Evolutionary conservation across 1,140 invertebrate genomes (phyloP), one percentile per base, ranked within the genome.

Genomic region (Scaptomyza pallida): DNA sequence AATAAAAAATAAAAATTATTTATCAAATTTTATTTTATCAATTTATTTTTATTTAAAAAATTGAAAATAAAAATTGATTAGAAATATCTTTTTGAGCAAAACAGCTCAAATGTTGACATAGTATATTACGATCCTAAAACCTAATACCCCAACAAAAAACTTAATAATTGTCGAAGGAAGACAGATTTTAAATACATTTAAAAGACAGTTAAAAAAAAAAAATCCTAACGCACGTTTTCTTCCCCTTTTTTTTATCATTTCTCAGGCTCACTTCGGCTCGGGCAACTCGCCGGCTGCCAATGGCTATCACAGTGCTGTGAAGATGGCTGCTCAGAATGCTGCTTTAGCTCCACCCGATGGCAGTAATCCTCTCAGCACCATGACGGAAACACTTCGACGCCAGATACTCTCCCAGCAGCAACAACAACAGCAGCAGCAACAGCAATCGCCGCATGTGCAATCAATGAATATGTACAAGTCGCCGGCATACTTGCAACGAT

Each of bases 391-490:
- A 0, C 51, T 90, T 47, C 85, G 89, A 3, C 72, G 89, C 2
- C 89, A 90, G 63, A 90, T 90, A 15, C 80, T 90, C 9, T 90
- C 89, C 3, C 89, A 90, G 45, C 89, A 89, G 56, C 78, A 86
- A n/a, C 83, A 83, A 4, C 62, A 81, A 10, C 82, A 83, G 37
- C 83, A 89, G 23, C 83, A 89, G 37, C 75, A 77, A 0, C 75
- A 89, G 16, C 83, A 90, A 52, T 89, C 89, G 48, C 89, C 89
- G 5, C 72, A 89, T 33, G 55, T 62, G 1, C 89, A 86, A 64
- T 82, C 89, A 8, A 89, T 90, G 89, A 90, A 90, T 54, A 90
- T 90, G 85, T 90, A 90, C 72, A 90, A 90, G 55, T 89, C 89
- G 0, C 89, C 89, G 21, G 89, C 89, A 0, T 90, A 90, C 59